These are phyloP conservation scores for Crotalus tigris DNA, from an alignment of 2,113 vertebrate species.

Conservation along the genomic window DNA sequence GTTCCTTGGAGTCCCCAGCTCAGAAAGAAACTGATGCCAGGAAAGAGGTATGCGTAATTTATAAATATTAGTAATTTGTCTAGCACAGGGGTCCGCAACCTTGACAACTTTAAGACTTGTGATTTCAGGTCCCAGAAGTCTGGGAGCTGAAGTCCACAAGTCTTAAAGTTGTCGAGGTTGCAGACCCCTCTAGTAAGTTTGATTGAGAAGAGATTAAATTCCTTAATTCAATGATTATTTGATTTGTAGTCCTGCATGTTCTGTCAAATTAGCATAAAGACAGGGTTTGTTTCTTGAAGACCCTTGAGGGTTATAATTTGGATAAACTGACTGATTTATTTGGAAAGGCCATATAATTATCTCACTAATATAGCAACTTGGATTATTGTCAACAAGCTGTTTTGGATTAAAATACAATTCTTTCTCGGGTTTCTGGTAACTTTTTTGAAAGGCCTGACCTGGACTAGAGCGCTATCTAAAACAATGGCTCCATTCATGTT, in stretches of 20 bases:
- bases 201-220: not conserved
- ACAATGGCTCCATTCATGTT: not conserved
- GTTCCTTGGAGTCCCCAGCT: fast-evolving
- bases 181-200: fast-evolving
- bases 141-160: too few species aligned
- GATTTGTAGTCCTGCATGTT: fast-evolving
- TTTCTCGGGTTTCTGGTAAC: not conserved
- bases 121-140: too few species aligned
- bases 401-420: not conserved
- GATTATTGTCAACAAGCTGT: not conserved
- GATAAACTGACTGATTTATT: not conserved
- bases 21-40: not conserved
- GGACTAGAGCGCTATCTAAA: not conserved
- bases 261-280: fast-evolving
- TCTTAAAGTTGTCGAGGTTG: too few species aligned
- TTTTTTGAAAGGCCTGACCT: not conserved
- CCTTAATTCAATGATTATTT: not conserved
- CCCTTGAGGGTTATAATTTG: not conserved
- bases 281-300: not conserved
- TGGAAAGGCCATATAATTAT: not conserved
- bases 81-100: too few species aligned
- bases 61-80: fast-evolving
- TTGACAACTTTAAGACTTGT: too few species aligned
- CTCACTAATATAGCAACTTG: too few species aligned
- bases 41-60: not conserved